These are phyloP conservation scores for Tetraodon nigroviridis DNA, from an alignment of 2,113 vertebrate genomes.

Conservation along the genomic window DNA sequence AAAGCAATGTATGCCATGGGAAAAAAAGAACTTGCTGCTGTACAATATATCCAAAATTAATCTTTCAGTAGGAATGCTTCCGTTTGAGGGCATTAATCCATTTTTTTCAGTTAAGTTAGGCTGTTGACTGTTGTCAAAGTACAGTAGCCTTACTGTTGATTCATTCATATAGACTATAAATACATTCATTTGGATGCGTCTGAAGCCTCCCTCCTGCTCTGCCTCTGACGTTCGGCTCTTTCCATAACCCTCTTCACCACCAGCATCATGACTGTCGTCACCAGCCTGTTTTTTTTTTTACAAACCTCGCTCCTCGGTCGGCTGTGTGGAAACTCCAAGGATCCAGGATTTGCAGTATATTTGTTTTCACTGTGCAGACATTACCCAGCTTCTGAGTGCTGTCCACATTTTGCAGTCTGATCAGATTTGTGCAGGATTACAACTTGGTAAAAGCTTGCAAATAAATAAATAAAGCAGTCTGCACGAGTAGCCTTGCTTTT, in stretches of 20 bases:
- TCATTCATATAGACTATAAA: not conserved
- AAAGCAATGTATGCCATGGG: not conserved
- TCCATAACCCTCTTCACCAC: slow-evolving; percentile 41
- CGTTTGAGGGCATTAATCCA: slow-evolving; percentile 3
- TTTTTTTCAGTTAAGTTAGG: not conserved
- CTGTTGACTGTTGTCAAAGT: too few species aligned
- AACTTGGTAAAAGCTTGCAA: not conserved
- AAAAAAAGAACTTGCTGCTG: slow-evolving; percentile 1
- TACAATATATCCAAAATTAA: not conserved
- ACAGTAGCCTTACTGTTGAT: slow-evolving; percentile 8
- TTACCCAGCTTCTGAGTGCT: not conserved
- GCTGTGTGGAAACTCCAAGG: slow-evolving; percentile 30
- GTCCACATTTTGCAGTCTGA: slow-evolving; percentile 3
- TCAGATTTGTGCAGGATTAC: slow-evolving; percentile 5
- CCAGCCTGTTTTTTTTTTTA: slow-evolving; percentile 33
- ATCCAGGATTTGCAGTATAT: slow-evolving; percentile 19
- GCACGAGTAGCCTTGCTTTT: too few species aligned
- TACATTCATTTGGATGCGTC: not conserved
- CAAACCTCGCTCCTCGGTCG: slow-evolving; percentile 21
- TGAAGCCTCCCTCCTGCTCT: slow-evolving; percentile 9
- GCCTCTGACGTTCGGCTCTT: slow-evolving; percentile 18
- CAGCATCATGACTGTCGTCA: slow-evolving; percentile 50
- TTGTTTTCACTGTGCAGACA: slow-evolving; percentile 7
- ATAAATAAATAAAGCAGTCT: not conserved
- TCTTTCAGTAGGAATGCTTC: not conserved